Conservation (phyloP, 2,797 vertebrate genomes). For the Fistularia tabacaria region DNA sequence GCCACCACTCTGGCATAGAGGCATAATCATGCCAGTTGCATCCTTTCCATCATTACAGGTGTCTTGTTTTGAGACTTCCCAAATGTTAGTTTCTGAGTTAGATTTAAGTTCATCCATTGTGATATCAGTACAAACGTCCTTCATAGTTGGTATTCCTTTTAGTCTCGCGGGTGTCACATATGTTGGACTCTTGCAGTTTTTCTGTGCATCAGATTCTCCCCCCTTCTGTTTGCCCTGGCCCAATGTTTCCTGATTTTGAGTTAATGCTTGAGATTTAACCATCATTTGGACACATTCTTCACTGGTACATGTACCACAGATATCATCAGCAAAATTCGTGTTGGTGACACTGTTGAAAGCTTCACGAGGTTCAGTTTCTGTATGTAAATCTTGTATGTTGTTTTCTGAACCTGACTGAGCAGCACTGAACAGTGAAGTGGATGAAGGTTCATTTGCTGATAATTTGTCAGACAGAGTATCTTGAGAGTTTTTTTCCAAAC, state of each 20-base stretch:
- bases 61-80: neutral
- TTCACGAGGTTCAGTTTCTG: neutral
- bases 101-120: neutral
- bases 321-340: conserved; percentile 13
- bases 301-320: neutral
- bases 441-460: neutral
- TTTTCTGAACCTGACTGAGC: neutral
- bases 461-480: conserved; percentile 2
- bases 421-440: neutral
- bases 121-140: neutral
- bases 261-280: neutral
- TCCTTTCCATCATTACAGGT: neutral
- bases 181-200: neutral
- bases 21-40: conserved; percentile 1
- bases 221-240: neutral
- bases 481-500: conserved; percentile 3
- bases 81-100: conserved; percentile 3
- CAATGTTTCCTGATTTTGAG: neutral
- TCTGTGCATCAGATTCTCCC: neutral
- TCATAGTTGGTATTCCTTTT: neutral
- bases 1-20: neutral
- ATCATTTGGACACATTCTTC: conserved; percentile 6
- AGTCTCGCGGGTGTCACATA: no score
- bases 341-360: neutral
- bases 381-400: conserved; percentile 8